Base-by-base conservation (phyloP, 2,888 invertebrate genomes). In the Mythimna impura region DNA sequence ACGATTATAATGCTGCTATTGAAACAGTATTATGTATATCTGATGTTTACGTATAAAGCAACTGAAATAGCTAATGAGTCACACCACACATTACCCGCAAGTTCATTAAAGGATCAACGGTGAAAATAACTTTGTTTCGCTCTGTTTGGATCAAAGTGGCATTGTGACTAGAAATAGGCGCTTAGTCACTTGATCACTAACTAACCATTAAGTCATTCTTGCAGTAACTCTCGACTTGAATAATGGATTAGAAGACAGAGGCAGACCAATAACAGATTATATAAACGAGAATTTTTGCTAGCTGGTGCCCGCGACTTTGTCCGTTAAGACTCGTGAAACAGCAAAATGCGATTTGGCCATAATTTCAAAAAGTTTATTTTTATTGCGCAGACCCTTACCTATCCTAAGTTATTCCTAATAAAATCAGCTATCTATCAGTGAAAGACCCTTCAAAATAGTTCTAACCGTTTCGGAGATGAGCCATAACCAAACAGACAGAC, bases 1-100 rank as follows among this genome's bases (percentile, higher is more conserved):
- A 20, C 34, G 54, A 58, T 52, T 66, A 63, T 34, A 60, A 50
- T 60, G 54, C n/a, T 57, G n/a, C 34, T 60, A 25, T 69, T 73
- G 55, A 62, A 12, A 54, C 14, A n/a, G 47, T 36, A 66, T 43
- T 58, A 17, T 25, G 10, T 50, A 62, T 77, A 77, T 82, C 82
- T 84, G 86, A 22, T 50, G 62, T 57, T 86, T 84, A 88, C 86
- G 89, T 91, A 91, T 91, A 91, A 89, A 91, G 88, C 85, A 85
- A 86, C 90, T 80, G 88, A 93, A 94, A 95, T 95, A 95, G 89
- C 88, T 76, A 76, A 89, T 95, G 95, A 95, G 88, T 95, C 94
- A 95, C 78, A 81, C 85, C 94, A 95, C 78, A 81, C 85, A 69
- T 83, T 76, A 72, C 50, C 86, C 85, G 84, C 89, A 84, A 87